Base-by-base conservation (phyloP, 2,797 vertebrate genomes). In the Vipera latastei region DNA sequence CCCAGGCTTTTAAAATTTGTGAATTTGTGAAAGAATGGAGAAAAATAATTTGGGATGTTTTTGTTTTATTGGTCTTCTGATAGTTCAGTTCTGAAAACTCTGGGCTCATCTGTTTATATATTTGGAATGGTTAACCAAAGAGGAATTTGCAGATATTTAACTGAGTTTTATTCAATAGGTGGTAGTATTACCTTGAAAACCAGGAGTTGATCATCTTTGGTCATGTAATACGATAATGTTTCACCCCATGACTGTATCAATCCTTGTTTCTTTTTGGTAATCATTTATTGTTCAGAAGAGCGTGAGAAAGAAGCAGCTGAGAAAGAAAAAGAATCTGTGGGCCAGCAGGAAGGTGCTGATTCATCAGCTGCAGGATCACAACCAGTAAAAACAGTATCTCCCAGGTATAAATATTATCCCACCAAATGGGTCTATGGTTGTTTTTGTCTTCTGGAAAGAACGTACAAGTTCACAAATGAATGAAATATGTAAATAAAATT, bases 291-390 rank as follows among this genome's bases (percentile, higher is more conserved):
- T 97, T 94, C 86, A 98, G 98, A 98, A 96, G 97, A 97, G 85
- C 97, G 98, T 92, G 97, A 98, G 95, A 98, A 95, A 97, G 98
- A 97, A 57, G 97, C 97, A 93, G 97, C 97, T 93, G 96, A 83
- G 95, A 95, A 96, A 96, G 97, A 95, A 92, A 97, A 97, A 91
- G 96, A 96, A 73, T 91, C 95, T 32, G 96, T 69, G 95, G 95
- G 91, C 92, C 95, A 93, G 28, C 92, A 1, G 13, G 95, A 94
- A 96, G 96, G 95, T 96, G 96, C 32, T 92, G 95, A 93, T 94
- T 96, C 95, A 18, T 95, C 90, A 89, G 7, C 97, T 55, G 96
- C 98, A 92, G 91, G 88, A 55, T 97, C 97, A 4, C 90, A 85
- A 91, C 88, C 94, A 59, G 92, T 4, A 95, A 87, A 96, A 2